phyloP scores from a whole-genome alignment of 1,140 invertebrate genomes.

The Gerris buenoi region DNA sequence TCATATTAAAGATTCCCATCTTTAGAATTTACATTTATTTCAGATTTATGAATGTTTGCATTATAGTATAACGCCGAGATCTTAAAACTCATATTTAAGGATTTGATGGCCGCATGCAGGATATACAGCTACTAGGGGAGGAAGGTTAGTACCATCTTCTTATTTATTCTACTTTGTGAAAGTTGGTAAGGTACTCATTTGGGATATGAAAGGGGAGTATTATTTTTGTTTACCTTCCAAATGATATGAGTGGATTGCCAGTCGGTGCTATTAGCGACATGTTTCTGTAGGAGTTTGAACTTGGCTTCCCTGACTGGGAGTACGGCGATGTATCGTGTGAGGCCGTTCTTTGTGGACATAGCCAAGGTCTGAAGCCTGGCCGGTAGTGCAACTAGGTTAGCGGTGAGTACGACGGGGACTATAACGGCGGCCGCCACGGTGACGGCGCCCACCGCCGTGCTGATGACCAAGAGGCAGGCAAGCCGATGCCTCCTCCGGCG shows the following conservation, averaged over 20 bases:
- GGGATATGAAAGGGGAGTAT: too few species aligned
- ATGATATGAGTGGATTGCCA: neutral
- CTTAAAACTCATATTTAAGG: too few species aligned
- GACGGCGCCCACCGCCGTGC: constrained; percentile 13
- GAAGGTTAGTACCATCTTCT: too few species aligned
- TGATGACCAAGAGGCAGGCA: constrained; percentile 14
- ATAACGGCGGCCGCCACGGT: constrained; percentile 17
- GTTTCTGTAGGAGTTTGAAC: constrained; percentile 2
- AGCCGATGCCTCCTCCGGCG: constrained; percentile 6
- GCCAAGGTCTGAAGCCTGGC: constrained; percentile 16
- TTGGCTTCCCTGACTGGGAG: constrained; percentile 16
- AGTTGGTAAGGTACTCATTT: too few species aligned
- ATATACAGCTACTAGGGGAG: too few species aligned
- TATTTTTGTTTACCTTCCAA: neutral
- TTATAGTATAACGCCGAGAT: too few species aligned
- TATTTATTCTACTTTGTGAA: too few species aligned
- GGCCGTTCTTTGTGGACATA: constrained; percentile 11
- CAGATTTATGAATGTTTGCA: too few species aligned
- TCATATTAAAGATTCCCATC: too few species aligned
- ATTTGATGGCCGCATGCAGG: too few species aligned
- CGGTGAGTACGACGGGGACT: constrained; percentile 13
- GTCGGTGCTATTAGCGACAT: neutral
- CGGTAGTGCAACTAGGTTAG: constrained; percentile 13
- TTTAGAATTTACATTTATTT: too few species aligned
- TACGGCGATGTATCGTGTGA: constrained; percentile 14